A percentile compares a stretch with the other conserved stretches of the same genome.
Evolutionary conservation across 2,888 invertebrate genomes (phyloP).

Genomic region (Ischnura elegans): DNA sequence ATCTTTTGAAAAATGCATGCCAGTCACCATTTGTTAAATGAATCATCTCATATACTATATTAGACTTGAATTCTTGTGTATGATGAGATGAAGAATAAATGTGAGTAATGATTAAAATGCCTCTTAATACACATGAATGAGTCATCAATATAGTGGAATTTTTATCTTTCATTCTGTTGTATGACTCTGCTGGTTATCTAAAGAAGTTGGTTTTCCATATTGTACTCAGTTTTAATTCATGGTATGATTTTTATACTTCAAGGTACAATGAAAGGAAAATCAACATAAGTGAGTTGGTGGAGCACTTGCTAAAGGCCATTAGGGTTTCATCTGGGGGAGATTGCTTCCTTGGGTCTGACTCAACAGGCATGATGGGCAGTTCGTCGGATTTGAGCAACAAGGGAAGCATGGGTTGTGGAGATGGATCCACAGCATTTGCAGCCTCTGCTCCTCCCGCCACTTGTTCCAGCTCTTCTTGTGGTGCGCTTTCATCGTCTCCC

Average conservation of each 20-base stretch:
- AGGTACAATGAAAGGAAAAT: constrained; percentile 84
- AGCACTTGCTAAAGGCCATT: constrained; percentile 85
- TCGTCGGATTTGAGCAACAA: background rate
- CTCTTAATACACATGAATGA: too few species aligned
- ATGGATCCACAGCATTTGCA: constrained; percentile 69
- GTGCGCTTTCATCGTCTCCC: background rate
- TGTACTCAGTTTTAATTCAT: too few species aligned
- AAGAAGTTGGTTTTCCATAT: too few species aligned
- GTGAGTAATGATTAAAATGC: too few species aligned
- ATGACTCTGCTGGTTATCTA: too few species aligned
- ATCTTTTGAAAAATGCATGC: too few species aligned
- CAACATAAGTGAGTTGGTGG: constrained; percentile 83
- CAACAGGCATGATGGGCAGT: background rate
- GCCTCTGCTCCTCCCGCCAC: background rate
- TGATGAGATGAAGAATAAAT: too few species aligned
- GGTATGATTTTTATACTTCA: constrained; percentile 67
- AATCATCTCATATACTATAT: too few species aligned
- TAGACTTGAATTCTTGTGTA: too few species aligned
- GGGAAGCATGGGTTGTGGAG: constrained; percentile 64
- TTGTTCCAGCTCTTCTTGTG: background rate
- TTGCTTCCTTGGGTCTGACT: constrained; percentile 12
- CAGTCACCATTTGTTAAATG: too few species aligned
- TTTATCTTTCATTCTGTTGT: too few species aligned
- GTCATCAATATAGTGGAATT: too few species aligned
- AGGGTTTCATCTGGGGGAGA: constrained; percentile 78